Evolutionary conservation across 30 jellyfish, hydroid and myxozoan species (phyloP).

Genomic region (Clytia hemisphaerica): DNA sequence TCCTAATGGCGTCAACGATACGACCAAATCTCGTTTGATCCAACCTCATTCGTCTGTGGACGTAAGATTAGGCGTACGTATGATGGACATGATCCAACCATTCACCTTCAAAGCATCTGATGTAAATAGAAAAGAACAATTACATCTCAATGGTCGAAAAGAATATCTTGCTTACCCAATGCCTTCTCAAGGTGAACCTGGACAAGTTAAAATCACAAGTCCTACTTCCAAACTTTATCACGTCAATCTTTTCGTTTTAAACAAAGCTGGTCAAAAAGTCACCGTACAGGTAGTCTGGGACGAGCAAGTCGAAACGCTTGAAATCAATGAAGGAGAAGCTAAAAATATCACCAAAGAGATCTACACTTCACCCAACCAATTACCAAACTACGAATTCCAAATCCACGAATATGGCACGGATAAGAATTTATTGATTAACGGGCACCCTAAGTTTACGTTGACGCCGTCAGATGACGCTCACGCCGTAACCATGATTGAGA

Average conservation of each 20-base stretch:
- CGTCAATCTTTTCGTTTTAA: constrained; percentile 62
- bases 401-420: constrained; percentile 86
- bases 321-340: constrained; percentile 61
- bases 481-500: constrained; percentile 40
- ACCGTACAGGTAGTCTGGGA: constrained; percentile 93
- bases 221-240: constrained; percentile 9
- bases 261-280: constrained; percentile 88
- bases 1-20: too few relatives aligned
- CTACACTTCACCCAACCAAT: constrained; percentile 22
- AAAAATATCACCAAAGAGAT: constrained; percentile 52
- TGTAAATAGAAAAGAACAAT: not conserved
- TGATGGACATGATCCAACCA: not conserved
- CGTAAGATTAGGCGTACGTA: too few relatives aligned
- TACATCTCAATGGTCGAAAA: constrained; percentile 7
- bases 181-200: not conserved
- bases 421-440: constrained; percentile 71
- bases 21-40: too few relatives aligned
- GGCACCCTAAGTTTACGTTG: constrained; percentile 61
- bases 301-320: constrained; percentile 69
- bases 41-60: too few relatives aligned
- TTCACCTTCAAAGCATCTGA: constrained; percentile 11
- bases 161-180: constrained; percentile 14
- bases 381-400: constrained; percentile 74
- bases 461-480: constrained; percentile 67
- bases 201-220: not conserved